Evolutionary conservation across 1,140 invertebrate genomes (phyloP).

Genomic region (Heterodera schachtii): DNA sequence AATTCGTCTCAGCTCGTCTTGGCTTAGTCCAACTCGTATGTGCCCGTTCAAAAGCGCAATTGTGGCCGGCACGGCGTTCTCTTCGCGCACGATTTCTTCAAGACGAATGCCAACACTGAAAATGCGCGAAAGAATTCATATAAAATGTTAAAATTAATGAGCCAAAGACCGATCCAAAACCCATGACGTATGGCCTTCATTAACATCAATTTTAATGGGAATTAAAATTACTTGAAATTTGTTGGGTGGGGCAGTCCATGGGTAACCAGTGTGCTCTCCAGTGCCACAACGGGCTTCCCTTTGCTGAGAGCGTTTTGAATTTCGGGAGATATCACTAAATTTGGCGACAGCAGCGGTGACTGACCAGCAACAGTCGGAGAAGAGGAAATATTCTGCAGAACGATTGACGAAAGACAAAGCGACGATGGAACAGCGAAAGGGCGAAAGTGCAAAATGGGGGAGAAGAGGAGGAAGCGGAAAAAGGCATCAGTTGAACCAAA

Average conservation of each 20-base stretch:
- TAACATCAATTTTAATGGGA: no score
- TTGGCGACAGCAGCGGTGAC: neutral
- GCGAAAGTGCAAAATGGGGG: neutral
- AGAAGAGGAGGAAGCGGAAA: neutral
- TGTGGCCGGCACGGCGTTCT: conserved; percentile 90
- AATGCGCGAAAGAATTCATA: neutral
- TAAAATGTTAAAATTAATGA: neutral
- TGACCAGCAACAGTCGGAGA: no score
- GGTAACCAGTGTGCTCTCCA: conserved; percentile 96
- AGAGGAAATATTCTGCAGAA: neutral
- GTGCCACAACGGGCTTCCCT: conserved; percentile 78
- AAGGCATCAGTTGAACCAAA: no score
- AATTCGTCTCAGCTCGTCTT: conserved; percentile 68
- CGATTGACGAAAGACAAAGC: neutral
- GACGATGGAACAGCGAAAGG: neutral
- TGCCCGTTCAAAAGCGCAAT: conserved; percentile 84
- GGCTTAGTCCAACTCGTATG: conserved; percentile 76
- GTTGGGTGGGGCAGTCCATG: conserved; percentile 95
- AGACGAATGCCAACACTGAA: conserved; percentile 78
- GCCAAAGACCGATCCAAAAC: neutral
- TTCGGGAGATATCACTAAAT: neutral
- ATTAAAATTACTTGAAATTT: conserved; percentile 75
- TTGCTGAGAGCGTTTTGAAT: conserved; percentile 33
- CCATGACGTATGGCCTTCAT: no score
- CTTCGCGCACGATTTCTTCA: conserved; percentile 75